Percentiles rank a stretch among this genome's conserved stretches.
These are phyloP conservation scores for Tineola bisselliella DNA, from an alignment of 2,888 invertebrate genomes.

Conservation along the genomic window DNA sequence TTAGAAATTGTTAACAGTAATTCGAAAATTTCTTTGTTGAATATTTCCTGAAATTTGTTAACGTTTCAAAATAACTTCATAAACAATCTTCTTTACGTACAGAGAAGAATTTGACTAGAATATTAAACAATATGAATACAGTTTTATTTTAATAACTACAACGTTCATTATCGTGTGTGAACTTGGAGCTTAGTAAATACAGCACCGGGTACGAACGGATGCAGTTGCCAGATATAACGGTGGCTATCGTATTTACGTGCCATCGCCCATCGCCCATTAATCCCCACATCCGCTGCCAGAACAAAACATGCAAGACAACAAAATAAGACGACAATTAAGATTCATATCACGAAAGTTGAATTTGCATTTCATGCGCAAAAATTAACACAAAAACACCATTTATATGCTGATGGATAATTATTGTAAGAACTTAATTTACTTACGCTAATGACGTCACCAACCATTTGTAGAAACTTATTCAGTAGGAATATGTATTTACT, in stretches of 20 bases:
- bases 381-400: slow-evolving; percentile 7
- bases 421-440: background rate
- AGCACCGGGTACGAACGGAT: slow-evolving; percentile 28
- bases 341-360: slow-evolving; percentile 24
- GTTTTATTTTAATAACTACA: background rate
- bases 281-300: slow-evolving; percentile 31
- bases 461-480: background rate
- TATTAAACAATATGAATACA: background rate
- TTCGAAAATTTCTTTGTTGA: background rate
- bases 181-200: background rate
- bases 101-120: background rate
- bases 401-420: background rate
- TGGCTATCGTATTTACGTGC: slow-evolving; percentile 21
- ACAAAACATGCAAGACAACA: slow-evolving; percentile 23
- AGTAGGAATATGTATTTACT: slow-evolving; percentile 14
- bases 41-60: slow-evolving; percentile 7
- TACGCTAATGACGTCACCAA: background rate
- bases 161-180: background rate
- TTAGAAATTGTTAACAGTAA: background rate
- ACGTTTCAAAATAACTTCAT: slow-evolving; percentile 7
- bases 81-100: background rate
- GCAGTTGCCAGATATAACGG: slow-evolving; percentile 29
- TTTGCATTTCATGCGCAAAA: background rate
- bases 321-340: slow-evolving; percentile 25
- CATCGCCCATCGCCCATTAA: slow-evolving; percentile 34